phyloP scores from a whole-genome alignment of 2,888 invertebrate species.

The Cosmia pyralina region DNA sequence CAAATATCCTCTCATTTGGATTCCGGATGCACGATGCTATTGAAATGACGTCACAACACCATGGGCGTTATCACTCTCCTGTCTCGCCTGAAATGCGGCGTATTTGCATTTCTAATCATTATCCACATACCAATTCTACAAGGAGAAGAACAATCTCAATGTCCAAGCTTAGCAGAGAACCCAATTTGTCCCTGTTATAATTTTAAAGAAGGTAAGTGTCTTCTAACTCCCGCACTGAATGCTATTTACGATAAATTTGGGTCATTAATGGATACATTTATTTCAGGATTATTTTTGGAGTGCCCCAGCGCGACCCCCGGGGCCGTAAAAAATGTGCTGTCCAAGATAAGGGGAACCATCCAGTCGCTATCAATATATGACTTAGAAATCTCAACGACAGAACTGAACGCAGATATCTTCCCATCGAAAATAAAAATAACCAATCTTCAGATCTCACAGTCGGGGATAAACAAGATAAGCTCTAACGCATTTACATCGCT shows the following conservation, averaged over 20 bases:
- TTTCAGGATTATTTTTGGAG: constrained; percentile 95
- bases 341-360: constrained; percentile 92
- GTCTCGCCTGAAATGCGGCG: constrained; percentile 84
- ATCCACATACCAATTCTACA: constrained; percentile 88
- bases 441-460: constrained; percentile 94
- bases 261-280: constrained; percentile 50
- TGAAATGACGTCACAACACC: constrained; percentile 87
- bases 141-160: constrained; percentile 90
- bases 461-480: constrained; percentile 92
- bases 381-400: constrained; percentile 94
- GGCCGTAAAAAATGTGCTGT: constrained; percentile 93
- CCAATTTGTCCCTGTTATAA: constrained; percentile 97
- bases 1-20: constrained; percentile 57
- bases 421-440: constrained; percentile 92
- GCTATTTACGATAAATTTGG: constrained; percentile 4
- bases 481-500: constrained; percentile 93
- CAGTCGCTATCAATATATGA: constrained; percentile 97
- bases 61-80: constrained; percentile 84
- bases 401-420: constrained; percentile 94
- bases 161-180: constrained; percentile 94
- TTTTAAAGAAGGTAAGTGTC: constrained; percentile 94
- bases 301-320: constrained; percentile 95
- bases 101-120: constrained; percentile 90
- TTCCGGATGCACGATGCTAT: constrained; percentile 85
- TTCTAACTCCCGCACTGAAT: background rate